Percentiles rank a stretch among this genome's conserved stretches.
These are phyloP conservation scores for Dasysyrphus tricinctus DNA, from an alignment of 2,888 invertebrate species.

Conservation along the genomic window DNA sequence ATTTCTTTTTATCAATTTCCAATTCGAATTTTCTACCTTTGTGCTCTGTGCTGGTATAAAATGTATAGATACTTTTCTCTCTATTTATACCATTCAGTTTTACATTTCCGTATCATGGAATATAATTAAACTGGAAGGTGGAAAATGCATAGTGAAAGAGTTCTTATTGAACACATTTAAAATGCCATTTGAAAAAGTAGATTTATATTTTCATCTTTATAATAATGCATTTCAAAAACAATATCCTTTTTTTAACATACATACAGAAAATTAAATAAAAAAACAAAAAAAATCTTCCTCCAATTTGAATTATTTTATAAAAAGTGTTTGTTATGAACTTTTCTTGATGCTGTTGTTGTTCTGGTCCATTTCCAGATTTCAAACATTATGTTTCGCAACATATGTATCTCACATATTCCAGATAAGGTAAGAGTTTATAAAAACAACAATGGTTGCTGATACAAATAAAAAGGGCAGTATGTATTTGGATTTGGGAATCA, in stretches of 20 bases:
- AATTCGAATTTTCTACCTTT: not conserved
- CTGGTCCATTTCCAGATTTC: not conserved
- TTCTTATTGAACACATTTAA: too few species aligned
- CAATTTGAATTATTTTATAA: too few species aligned
- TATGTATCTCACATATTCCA: not conserved
- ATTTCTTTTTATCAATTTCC: not conserved
- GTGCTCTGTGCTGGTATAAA: not conserved
- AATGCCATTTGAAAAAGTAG: too few species aligned
- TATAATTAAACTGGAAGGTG: not conserved
- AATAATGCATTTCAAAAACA: too few species aligned
- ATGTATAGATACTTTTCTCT: not conserved
- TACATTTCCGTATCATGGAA: too few species aligned
- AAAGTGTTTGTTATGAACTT: too few species aligned
- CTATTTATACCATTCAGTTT: not conserved
- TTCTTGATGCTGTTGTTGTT: not conserved
- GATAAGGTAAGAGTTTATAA: too few species aligned
- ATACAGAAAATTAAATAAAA: too few species aligned
- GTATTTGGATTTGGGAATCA: not conserved
- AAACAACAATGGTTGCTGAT: too few species aligned
- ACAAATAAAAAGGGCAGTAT: not conserved
- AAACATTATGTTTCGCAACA: not conserved
- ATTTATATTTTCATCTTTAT: too few species aligned
- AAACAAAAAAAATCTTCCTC: too few species aligned
- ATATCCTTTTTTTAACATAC: too few species aligned
- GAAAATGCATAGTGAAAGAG: not conserved